These are phyloP conservation scores for Lepisosteus oculatus DNA, from an alignment of 2,113 vertebrate species.

Conservation along the genomic window DNA sequence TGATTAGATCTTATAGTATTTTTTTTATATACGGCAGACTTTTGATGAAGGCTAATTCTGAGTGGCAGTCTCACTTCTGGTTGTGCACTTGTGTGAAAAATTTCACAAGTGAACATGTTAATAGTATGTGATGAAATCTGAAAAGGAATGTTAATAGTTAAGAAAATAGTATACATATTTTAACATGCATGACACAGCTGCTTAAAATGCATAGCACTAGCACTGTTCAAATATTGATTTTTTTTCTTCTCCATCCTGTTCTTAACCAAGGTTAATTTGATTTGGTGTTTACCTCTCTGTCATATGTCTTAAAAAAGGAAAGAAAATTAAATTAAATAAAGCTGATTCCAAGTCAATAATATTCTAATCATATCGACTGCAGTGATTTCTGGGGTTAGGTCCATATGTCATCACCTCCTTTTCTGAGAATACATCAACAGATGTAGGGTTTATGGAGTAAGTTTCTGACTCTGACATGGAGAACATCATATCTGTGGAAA, in stretches of 20 bases:
- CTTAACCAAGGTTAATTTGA: conserved; percentile 56
- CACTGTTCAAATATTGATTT: conserved; percentile 89
- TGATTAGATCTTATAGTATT: neutral
- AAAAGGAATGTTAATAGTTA: conserved; percentile 54
- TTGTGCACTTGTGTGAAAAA: conserved; percentile 17
- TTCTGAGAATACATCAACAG: neutral
- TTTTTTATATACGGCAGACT: neutral
- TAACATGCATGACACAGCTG: conserved; percentile 60
- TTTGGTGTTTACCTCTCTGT: conserved; percentile 68
- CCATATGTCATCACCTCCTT: neutral
- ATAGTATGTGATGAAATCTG: conserved; percentile 29
- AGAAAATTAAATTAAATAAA: conserved; percentile 72
- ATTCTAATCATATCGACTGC: conserved; percentile 36
- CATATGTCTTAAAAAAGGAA: conserved; percentile 68
- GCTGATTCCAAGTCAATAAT: conserved; percentile 64
- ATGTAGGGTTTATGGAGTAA: neutral
- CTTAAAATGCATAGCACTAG: conserved; percentile 78
- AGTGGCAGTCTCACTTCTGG: conserved; percentile 7
- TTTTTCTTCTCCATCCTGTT: conserved; percentile 40
- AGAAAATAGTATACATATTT: conserved; percentile 36
- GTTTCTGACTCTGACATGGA: too few relatives aligned
- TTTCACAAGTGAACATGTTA: too few relatives aligned
- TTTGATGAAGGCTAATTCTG: conserved; percentile 16
- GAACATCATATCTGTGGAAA: too few relatives aligned
- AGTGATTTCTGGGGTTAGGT: neutral